Percentiles rank a stretch among this genome's conserved stretches.
Evolutionary conservation across 2,113 vertebrate genomes (phyloP).

Genomic region (Ictalurus punctatus): DNA sequence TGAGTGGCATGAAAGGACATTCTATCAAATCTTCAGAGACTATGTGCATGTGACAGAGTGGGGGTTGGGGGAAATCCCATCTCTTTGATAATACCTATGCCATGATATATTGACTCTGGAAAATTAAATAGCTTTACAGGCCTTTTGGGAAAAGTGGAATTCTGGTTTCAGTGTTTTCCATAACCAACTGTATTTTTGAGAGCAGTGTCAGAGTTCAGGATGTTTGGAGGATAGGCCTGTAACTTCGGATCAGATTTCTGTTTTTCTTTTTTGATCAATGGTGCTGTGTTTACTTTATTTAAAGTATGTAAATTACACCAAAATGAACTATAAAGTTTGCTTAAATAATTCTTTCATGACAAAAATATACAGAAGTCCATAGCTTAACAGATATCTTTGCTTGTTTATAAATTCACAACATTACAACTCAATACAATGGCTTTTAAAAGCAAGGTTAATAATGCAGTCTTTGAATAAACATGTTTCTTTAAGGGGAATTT

Average conservation of each 20-base stretch:
- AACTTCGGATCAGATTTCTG: not conserved
- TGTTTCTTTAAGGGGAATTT: not conserved
- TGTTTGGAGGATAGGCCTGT: not conserved
- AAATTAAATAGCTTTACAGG: constrained; percentile 57
- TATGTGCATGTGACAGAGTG: constrained; percentile 22
- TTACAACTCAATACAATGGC: not conserved
- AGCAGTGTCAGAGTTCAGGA: constrained; percentile 45
- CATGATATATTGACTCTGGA: constrained; percentile 55
- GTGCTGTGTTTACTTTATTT: not conserved
- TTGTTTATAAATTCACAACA: not conserved
- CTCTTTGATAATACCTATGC: constrained; percentile 58
- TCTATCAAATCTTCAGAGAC: constrained; percentile 36
- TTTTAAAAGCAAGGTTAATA: not conserved
- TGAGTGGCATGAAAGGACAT: constrained; percentile 31
- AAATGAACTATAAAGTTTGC: not conserved
- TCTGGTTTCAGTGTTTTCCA: constrained; percentile 56
- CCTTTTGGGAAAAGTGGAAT: constrained; percentile 60
- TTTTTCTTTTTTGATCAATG: not conserved
- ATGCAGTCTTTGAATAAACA: not conserved
- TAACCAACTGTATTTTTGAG: constrained; percentile 51
- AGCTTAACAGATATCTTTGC: not conserved
- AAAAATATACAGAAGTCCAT: not conserved
- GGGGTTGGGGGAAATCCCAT: constrained; percentile 54
- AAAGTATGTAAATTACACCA: not conserved
- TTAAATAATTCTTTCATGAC: not conserved